phyloP scores from a whole-genome alignment of 2,888 invertebrate genomes.

The Leptothorax acervorum region DNA sequence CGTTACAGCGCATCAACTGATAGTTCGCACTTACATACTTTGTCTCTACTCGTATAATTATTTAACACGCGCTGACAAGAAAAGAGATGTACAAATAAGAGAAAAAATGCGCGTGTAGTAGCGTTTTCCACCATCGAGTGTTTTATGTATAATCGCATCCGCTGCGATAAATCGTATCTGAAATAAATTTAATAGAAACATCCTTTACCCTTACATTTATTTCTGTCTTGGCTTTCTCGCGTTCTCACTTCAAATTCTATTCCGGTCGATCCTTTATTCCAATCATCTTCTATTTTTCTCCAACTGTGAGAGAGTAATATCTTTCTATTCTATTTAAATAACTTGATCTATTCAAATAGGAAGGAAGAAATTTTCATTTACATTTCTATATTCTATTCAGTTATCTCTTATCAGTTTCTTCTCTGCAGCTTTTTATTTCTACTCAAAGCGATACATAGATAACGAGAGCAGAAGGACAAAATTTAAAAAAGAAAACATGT shows the following conservation, averaged over 20 bases:
- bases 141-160: not conserved
- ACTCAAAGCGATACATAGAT: not conserved
- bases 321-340: not conserved
- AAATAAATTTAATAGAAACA: slow-evolving; percentile 35
- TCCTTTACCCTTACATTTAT: not conserved
- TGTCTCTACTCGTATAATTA: not conserved
- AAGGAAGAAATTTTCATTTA: not conserved
- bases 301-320: not conserved
- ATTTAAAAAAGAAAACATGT: too few relatives aligned
- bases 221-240: not conserved
- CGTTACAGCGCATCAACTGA: not conserved
- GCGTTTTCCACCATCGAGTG: not conserved
- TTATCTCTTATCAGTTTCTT: too few relatives aligned
- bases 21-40: not conserved
- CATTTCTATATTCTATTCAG: not conserved
- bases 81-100: slow-evolving; percentile 31
- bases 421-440: not conserved
- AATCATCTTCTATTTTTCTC: not conserved
- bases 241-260: not conserved
- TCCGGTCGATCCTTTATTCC: not conserved
- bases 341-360: not conserved
- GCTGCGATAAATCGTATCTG: not conserved
- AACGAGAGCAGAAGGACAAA: too few relatives aligned
- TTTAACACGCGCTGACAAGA: not conserved
- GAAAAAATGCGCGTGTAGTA: not conserved